phyloP scores from a whole-genome alignment of 2,888 invertebrate genomes.

The Hanleya hanleyi region DNA sequence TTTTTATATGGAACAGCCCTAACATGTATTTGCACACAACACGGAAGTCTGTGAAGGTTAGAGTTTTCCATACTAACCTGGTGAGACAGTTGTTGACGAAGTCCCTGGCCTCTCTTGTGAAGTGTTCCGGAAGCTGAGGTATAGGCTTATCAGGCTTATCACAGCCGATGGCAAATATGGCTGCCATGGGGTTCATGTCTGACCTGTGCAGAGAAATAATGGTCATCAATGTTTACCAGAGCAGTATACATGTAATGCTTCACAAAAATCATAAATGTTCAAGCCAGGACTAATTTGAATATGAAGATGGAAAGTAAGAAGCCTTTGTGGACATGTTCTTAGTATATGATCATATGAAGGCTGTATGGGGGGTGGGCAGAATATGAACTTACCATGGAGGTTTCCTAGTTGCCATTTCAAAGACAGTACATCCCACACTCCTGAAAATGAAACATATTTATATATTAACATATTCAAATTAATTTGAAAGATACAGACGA shows the following conservation, averaged over 20 bases:
- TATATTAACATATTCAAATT: neutral
- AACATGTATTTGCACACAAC: too few relatives aligned
- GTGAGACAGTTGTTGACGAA: slow-evolving; percentile 70
- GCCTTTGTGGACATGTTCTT: too few relatives aligned
- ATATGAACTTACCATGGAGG: slow-evolving; percentile 72
- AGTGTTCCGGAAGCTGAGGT: slow-evolving; percentile 62
- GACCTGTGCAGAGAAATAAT: slow-evolving; percentile 49
- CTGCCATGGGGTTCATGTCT: slow-evolving; percentile 72
- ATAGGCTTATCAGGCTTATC: slow-evolving; percentile 60
- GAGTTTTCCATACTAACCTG: slow-evolving; percentile 54
- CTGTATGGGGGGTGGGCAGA: too few relatives aligned
- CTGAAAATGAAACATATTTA: slow-evolving; percentile 42
- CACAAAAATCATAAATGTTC: too few relatives aligned
- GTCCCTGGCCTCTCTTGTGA: slow-evolving; percentile 62
- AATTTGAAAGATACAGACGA: neutral
- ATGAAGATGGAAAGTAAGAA: too few relatives aligned
- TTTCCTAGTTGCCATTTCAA: slow-evolving; percentile 73
- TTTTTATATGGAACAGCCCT: too few relatives aligned
- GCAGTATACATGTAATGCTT: neutral
- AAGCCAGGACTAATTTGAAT: too few relatives aligned
- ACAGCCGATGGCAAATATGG: slow-evolving; percentile 73
- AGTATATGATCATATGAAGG: too few relatives aligned
- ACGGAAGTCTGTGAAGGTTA: too few relatives aligned
- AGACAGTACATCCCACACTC: slow-evolving; percentile 73
- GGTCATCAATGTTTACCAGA: neutral